Conservation (phyloP, 2,888 invertebrate species). For the Augiades crinisus region DNA sequence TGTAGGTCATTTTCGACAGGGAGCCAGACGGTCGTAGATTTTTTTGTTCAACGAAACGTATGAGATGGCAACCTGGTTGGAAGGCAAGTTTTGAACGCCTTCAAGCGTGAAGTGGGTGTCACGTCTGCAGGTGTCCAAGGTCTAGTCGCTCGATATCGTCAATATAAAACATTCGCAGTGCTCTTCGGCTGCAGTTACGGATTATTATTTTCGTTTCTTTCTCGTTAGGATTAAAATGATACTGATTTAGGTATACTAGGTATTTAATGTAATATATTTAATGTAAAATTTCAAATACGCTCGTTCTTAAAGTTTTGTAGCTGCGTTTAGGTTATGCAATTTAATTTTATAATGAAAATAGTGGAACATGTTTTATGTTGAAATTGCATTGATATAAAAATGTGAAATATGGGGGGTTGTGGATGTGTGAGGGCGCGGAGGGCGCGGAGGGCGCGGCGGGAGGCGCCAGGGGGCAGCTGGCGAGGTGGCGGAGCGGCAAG, state of each 20-base stretch:
- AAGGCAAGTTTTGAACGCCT: conserved; percentile 37
- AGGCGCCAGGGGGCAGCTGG: conserved; percentile 39
- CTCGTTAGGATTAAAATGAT: background rate
- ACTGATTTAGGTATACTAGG: too few species aligned
- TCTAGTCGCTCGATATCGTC: background rate
- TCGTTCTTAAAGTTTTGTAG: too few species aligned
- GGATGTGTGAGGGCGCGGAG: conserved; percentile 31
- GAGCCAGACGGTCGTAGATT: conserved; percentile 23
- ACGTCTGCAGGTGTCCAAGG: conserved; percentile 47
- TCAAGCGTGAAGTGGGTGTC: conserved; percentile 44
- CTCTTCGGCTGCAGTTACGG: background rate
- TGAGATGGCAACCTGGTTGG: conserved; percentile 36
- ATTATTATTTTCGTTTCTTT: too few species aligned
- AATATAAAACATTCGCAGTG: background rate
- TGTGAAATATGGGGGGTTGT: conserved; percentile 30
- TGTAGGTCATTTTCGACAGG: conserved; percentile 22
- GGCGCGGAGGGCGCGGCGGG: conserved; percentile 29
- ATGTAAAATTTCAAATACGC: too few species aligned
- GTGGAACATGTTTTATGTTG: too few species aligned
- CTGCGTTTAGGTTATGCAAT: too few species aligned
- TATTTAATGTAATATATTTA: too few species aligned
- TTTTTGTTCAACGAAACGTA: conserved; percentile 38
- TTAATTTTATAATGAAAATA: too few species aligned
- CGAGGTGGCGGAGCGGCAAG: conserved; percentile 63
- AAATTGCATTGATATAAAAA: background rate